Evolutionary conservation across 2,797 vertebrate genomes (phyloP), one percentile per base, ranked within the genome.

Genomic region (Liparis tanakae): DNA sequence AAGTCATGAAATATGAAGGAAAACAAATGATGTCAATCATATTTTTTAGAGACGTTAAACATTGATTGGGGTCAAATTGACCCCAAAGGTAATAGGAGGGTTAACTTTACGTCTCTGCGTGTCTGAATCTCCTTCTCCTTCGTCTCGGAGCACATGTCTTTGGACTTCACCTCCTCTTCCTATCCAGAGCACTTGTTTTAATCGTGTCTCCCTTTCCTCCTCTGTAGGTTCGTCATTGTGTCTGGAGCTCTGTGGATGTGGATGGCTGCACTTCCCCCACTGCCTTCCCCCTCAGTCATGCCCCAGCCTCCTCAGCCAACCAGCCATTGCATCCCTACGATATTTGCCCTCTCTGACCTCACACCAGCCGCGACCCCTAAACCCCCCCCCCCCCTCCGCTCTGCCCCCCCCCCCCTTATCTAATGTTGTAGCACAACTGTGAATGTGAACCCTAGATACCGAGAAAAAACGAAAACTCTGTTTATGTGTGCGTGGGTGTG

Each of bases 341-440:
- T 78, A 82, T 80, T 75, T 77, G 37, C 74, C 88, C 82, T 78
- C 76, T 58, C 76, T 58, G 74, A 80, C 76, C 62, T 73, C 57
- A 48, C 25, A 69, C 64, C 70, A 76, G 75, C 78, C 37, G 17
- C 72, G n/a, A 63, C 59, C 77, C 82, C 74, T 55, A 46, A 75
- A 59, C 63, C 66, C 57, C 34, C 37, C 15, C 7, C 37, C 74
- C 80, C 25, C 25, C 25, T 30, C 25, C 25, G 25, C 25, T 30
- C 25, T 56, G 88, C 68, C 80, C 86, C 78, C 68, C 80, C 86
- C 78, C 93, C 94, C 92, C 94, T 90, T 95, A 95, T 95, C 93
- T 96, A 96, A 96, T 87, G 95, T 95, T 96, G 96, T 98, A 96
- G 96, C 96, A 95, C 96, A 96, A 96, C 96, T 93, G 96, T 98